Conservation (phyloP, 2,888 invertebrate species). For the Plemyria rubiginata region DNA sequence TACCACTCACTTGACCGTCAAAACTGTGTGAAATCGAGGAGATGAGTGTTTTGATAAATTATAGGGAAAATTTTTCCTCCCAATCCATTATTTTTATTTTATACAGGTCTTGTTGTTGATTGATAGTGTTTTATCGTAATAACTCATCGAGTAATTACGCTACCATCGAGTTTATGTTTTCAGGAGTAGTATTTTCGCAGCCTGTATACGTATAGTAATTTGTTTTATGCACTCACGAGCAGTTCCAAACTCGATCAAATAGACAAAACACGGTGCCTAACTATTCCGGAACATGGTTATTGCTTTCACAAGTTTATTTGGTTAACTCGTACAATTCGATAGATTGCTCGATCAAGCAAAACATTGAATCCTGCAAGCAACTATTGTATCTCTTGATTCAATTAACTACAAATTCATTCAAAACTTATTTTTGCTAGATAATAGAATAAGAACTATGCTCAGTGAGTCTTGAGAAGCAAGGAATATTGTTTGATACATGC, state of each 20-base stretch:
- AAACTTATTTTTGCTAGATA: constrained; percentile 22
- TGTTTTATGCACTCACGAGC: neutral
- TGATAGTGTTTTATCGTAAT: too few relatives aligned
- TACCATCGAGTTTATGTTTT: too few relatives aligned
- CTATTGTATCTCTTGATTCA: constrained; percentile 17
- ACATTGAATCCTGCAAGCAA: constrained; percentile 1
- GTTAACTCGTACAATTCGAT: neutral
- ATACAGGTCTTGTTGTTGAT: too few relatives aligned
- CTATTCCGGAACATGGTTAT: neutral
- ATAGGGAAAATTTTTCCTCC: neutral
- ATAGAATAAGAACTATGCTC: constrained; percentile 24
- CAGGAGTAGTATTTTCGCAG: too few relatives aligned
- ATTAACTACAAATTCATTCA: constrained; percentile 20
- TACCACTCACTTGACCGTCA: constrained; percentile 50
- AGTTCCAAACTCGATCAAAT: neutral
- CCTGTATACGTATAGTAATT: neutral
- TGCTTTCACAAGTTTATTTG: neutral
- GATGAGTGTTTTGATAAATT: constrained; percentile 21
- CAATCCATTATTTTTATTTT: too few relatives aligned
- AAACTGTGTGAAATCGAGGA: constrained; percentile 29
- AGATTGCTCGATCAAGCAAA: neutral
- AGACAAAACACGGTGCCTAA: neutral
- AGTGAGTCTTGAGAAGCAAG: constrained; percentile 34
- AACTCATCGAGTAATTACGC: too few relatives aligned
- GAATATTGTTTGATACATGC: constrained; percentile 41